Evolutionary conservation across 2,888 invertebrate genomes (phyloP).

Genomic region (Lottia scabra): DNA sequence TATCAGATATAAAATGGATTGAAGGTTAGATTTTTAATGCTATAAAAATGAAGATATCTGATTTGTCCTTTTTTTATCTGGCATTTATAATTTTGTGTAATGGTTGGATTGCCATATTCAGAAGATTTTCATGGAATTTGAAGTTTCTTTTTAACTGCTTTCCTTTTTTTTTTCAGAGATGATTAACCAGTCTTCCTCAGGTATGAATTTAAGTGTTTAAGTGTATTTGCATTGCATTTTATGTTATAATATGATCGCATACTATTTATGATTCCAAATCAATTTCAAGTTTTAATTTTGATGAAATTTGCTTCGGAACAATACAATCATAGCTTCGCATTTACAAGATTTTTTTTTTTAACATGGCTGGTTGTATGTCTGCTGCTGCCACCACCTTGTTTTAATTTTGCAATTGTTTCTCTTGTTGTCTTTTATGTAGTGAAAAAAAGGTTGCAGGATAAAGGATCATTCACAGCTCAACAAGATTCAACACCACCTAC

Average conservation of each 20-base stretch:
- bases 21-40: neutral
- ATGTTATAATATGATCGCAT: too few species aligned
- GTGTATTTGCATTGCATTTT: too few species aligned
- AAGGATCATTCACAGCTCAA: neutral
- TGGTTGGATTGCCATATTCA: conserved; percentile 1
- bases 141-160: neutral
- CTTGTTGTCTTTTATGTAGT: too few species aligned
- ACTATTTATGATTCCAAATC: too few species aligned
- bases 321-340: too few species aligned
- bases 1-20: conserved; percentile 1
- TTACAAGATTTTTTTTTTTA: too few species aligned
- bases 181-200: neutral
- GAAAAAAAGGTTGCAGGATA: conserved; percentile 5
- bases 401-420: too few species aligned
- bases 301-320: too few species aligned
- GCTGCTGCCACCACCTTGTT: too few species aligned
- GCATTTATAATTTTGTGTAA: conserved; percentile 4
- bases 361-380: too few species aligned
- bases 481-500: neutral
- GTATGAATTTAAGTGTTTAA: neutral
- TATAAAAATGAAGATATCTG: neutral
- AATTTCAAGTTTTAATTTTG: too few species aligned
- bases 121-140: neutral
- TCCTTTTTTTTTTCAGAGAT: neutral
- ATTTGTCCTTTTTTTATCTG: neutral